Evolutionary conservation across 2,797 vertebrate species (phyloP), one percentile per base, ranked within the genome.

Genomic region (Ficedula albicollis): DNA sequence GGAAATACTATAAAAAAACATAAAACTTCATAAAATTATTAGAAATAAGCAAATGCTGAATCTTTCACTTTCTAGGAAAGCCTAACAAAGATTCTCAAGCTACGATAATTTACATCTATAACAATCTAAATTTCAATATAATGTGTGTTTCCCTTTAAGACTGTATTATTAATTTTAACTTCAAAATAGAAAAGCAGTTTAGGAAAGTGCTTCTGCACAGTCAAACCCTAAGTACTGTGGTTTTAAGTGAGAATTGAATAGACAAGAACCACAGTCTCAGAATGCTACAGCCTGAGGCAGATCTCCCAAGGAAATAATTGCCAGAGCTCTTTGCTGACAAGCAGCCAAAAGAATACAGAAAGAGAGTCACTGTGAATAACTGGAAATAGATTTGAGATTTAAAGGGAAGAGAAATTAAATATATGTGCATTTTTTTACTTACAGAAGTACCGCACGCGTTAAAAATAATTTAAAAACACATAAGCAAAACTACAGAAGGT

Each of bases 241-340:
- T 70, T 91, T 83, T 83, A 90, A 84, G 38, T 29, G 17, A 89
- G 41, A 94, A 84, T 6, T 87, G 67, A 77, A 58, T 5, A 87
- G 68, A 84, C 2, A 10, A 74, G 38, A 84, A 62, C 14, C 16
- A 73, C n/a, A 52, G 15, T 4, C n/a, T 87, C 70, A 76, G 78
- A 92, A 89, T 91, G 38, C 32, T 74, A 59, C 4, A 8, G 82
- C 60, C 68, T n/a, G 64, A 60, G 72, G 68, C 30, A 77, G 41
- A 60, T 85, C 58, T 87, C 68, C 58, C 41, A 41, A 74, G 68
- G 79, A 96, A 94, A 89, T 80, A 84, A 87, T 36, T 91, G 59
- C 19, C 67, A 84, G 44, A 76, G 32, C n/a, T 44, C 67, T 84
- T 89, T n/a, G 56, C 78, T 89, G 82, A 74, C 72, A 82, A 80